Evolutionary conservation across 2,797 vertebrate genomes (phyloP).

Genomic region (Esox masquinongy): DNA sequence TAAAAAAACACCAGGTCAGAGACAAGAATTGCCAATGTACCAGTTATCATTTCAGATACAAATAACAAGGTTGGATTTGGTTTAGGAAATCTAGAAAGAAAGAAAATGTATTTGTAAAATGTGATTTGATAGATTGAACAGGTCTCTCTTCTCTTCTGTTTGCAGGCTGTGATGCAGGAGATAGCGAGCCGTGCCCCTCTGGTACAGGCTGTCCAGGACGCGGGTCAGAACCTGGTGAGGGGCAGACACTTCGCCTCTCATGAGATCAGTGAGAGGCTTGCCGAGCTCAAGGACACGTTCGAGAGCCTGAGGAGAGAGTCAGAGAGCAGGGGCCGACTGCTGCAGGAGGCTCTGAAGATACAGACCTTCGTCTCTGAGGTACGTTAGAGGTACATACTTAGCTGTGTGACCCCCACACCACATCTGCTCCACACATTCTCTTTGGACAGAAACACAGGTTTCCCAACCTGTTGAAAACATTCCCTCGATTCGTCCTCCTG

Average conservation of each 20-base stretch:
- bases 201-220: slow-evolving; percentile 76
- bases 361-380: slow-evolving; percentile 82
- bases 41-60: background rate
- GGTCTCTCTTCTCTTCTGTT: background rate
- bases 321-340: slow-evolving; percentile 63
- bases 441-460: background rate
- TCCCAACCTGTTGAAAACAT: background rate
- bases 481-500: background rate
- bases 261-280: slow-evolving; percentile 74
- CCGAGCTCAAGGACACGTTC: slow-evolving; percentile 75
- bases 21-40: background rate
- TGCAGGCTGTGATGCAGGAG: slow-evolving; percentile 82
- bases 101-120: background rate
- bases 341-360: slow-evolving; percentile 78
- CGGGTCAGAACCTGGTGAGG: slow-evolving; percentile 79
- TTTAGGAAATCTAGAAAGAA: background rate
- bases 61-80: background rate
- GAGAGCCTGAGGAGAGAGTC: slow-evolving; percentile 71
- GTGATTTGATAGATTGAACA: background rate
- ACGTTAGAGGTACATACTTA: background rate
- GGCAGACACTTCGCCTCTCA: slow-evolving; percentile 78
- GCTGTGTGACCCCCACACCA: background rate
- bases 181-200: slow-evolving; percentile 76
- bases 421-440: background rate
- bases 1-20: slow-evolving; percentile 85